Evolutionary conservation across 2,888 invertebrate species (phyloP), one percentile per base, ranked within the genome.

Genomic region (Cerastis leucographa): DNA sequence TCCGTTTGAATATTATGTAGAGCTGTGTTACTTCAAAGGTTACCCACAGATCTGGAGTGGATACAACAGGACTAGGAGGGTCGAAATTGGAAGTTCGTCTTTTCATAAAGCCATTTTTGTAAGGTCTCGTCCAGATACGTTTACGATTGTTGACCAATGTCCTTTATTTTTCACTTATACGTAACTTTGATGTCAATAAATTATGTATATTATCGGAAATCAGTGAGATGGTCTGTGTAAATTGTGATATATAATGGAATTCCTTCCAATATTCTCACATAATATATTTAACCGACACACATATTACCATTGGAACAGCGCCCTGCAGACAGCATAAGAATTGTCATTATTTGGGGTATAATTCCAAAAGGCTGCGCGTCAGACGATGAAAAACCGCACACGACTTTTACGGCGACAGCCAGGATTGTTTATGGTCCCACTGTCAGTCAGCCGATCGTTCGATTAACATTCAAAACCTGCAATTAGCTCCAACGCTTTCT

Each of bases 381-480:
- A 91, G 93, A 92, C 93, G 93, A 90, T 93, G 94, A 95, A 95
- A 95, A 96, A 95, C 95, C 95, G 91, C 95, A 94, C 94, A 91
- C 91, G 94, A 93, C 93, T 94, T 96, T 95, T 95, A 96, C 89
- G 95, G 95, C 91, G 94, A 94, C 94, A 92, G 92, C 85, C 89
- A 84, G 85, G 90, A 94, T 94, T 91, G 90, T 95, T 95, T 96
- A 95, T 94, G 93, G 88, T 73, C 80, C 87, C 89, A 84, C 92
- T 92, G 93, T 90, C 90, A 89, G 89, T 89, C 92, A 89, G 90
- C 85, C 91, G 91, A 93, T 92, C 92, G 87, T 89, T 92, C 92
- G 92, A 95, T 93, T 93, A 92, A 92, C 93, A 93, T 94, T 92
- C 92, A 90, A 91, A 87, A 92, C 91, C 89, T 86, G 90, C 92